A percentile compares a stretch with the other conserved stretches of the same genome.
These are phyloP conservation scores for Vollenhovia emeryi DNA, from an alignment of 1,140 invertebrate genomes.

Conservation along the genomic window DNA sequence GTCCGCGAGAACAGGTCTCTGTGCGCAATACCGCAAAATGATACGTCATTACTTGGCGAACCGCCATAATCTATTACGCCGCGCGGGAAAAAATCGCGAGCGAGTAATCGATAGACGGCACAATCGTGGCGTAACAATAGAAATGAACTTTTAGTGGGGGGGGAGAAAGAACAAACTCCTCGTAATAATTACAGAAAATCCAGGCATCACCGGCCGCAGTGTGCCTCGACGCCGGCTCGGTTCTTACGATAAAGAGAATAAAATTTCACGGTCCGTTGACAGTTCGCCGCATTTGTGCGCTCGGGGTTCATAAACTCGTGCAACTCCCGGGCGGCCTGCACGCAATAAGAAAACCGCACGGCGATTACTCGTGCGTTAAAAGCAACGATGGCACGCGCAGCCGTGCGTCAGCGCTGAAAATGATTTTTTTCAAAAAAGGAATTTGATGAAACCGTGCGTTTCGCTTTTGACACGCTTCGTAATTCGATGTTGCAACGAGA, in stretches of 20 bases:
- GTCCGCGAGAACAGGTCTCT: slow-evolving; percentile 7
- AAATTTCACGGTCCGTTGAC: background rate
- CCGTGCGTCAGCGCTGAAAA: background rate
- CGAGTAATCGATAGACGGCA: background rate
- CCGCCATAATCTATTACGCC: background rate
- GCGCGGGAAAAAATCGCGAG: slow-evolving; percentile 8
- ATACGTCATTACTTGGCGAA: slow-evolving; percentile 1
- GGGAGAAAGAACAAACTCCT: background rate
- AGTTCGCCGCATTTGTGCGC: background rate
- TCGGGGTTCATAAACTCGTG: background rate
- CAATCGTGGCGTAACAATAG: background rate
- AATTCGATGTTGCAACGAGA: slow-evolving; percentile 16
- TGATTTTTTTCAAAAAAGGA: slow-evolving; percentile 10
- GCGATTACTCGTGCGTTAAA: background rate
- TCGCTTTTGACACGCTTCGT: background rate
- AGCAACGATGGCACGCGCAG: background rate
- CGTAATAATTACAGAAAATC: background rate
- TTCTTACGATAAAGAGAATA: background rate
- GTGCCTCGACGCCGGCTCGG: background rate
- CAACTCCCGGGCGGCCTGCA: background rate
- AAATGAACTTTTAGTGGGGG: background rate
- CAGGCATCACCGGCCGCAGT: background rate
- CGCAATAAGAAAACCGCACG: background rate
- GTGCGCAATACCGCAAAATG: slow-evolving; percentile 19
- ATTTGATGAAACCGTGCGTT: slow-evolving; percentile 18